Base-by-base conservation (phyloP, 2,888 invertebrate species). In the Ethmia dodecea region DNA sequence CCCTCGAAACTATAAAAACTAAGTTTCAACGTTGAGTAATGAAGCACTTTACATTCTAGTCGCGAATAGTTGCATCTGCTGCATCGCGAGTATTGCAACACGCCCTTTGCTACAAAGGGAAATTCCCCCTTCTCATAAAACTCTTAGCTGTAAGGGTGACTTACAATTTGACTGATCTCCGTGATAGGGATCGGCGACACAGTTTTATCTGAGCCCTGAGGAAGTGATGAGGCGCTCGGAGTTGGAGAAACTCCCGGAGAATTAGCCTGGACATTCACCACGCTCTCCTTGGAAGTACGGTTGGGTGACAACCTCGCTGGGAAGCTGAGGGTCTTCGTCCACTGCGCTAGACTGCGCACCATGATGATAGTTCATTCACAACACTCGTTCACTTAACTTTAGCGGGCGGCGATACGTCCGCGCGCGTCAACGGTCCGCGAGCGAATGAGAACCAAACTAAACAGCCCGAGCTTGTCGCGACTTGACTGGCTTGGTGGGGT, bases 271-370 rank as follows among this genome's bases (percentile, higher is more conserved):
- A 87, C 87, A 64, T 89, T 89, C 38, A 88, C 86, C 46, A 89
- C 89, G 77, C 87, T 88, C 69, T 93, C 93, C 80, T 93, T 93
- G 25, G 91, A 90, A 36, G 90, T 90, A 62, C 93, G 91, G 72
- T 94, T 93, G 10, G 94, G 94, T 40, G 94, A 94, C 65, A 94
- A 88, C 76, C 95, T 89, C 61, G 94, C 92, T 43, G 95, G 95
- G 76, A 95, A 95, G 89, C 94, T 95, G 70, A 95, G 88, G 55
- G 94, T 95, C 89, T 95, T 95, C 80, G 94, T 95, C 95, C 95
- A 95, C 88, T 94, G 94, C 43, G 94, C 91, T 65, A 95, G 87
- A 87, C 94, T 94, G 57, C 95, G 93, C 79, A 94, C 95, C 95
- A 95, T 95, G 68, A 86, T 88, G 73, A 65, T 58, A 60, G 80